These are phyloP conservation scores for Hemaris fuciformis DNA, from an alignment of 2,888 invertebrate species.

Conservation along the genomic window DNA sequence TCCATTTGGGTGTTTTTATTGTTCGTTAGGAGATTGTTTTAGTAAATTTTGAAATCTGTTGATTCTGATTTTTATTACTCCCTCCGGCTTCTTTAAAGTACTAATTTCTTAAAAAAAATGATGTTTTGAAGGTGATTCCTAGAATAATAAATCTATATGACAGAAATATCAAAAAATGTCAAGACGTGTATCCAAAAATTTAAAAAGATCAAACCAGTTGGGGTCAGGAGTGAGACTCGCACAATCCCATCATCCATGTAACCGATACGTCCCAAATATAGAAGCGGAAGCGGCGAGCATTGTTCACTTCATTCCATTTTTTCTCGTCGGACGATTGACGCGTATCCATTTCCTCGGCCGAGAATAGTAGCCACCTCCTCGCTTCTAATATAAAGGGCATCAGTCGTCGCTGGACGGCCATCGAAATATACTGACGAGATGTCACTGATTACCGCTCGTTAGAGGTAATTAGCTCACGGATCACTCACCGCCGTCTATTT, in stretches of 20 bases:
- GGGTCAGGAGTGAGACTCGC: slow-evolving; percentile 7
- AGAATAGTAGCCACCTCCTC: slow-evolving; percentile 62
- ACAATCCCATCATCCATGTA: background rate
- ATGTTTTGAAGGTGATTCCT: background rate
- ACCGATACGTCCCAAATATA: slow-evolving; percentile 33
- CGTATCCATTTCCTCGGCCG: slow-evolving; percentile 75
- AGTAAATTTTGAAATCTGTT: background rate
- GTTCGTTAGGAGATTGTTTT: background rate
- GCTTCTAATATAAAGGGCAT: slow-evolving; percentile 74
- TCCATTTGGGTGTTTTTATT: background rate
- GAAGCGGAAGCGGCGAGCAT: slow-evolving; percentile 59
- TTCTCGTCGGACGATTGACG: slow-evolving; percentile 67
- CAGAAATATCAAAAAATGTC: background rate
- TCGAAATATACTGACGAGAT: slow-evolving; percentile 67
- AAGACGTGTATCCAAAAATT: no score
- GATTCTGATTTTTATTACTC: no score
- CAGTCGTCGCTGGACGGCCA: slow-evolving; percentile 64
- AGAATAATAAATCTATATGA: background rate
- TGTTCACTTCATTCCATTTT: slow-evolving; percentile 62
- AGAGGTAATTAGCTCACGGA: slow-evolving; percentile 77
- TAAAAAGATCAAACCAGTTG: background rate
- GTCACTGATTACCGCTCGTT: slow-evolving; percentile 75
- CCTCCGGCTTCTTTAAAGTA: no score
- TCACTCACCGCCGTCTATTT: slow-evolving; percentile 73
- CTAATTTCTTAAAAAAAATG: no score